phyloP scores from a whole-genome alignment of 2,888 invertebrate species.

The Limnephilus marmoratus region DNA sequence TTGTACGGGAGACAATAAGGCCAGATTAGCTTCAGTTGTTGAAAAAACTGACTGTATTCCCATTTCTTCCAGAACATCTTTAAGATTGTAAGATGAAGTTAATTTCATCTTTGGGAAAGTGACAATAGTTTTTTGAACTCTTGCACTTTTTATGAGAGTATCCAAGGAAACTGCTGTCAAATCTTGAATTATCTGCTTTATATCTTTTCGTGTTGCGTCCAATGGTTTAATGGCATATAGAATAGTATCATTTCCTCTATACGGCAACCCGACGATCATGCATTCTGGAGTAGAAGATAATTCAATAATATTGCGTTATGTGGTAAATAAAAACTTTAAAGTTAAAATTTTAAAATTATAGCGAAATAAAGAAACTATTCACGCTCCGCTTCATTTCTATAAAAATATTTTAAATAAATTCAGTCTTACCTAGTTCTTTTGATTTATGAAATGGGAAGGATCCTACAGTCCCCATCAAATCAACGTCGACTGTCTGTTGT shows the following conservation, averaged over 20 bases:
- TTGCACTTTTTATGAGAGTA: slow-evolving; percentile 74
- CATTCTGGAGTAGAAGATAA: slow-evolving; percentile 71
- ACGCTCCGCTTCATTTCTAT: background rate
- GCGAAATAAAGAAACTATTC: too few species aligned
- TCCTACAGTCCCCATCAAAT: slow-evolving; percentile 83
- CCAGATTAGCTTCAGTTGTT: slow-evolving; percentile 80
- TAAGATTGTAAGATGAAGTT: slow-evolving; percentile 78
- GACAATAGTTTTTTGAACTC: slow-evolving; percentile 75
- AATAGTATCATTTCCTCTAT: slow-evolving; percentile 80
- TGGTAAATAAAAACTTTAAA: too few species aligned
- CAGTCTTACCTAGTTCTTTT: slow-evolving; percentile 59
- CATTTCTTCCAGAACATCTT: slow-evolving; percentile 76
- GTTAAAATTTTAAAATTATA: too few species aligned
- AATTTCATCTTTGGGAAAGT: slow-evolving; percentile 86
- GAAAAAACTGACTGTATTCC: slow-evolving; percentile 82
- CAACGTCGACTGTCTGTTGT: slow-evolving; percentile 72
- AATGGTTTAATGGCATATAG: slow-evolving; percentile 84
- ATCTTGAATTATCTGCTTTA: slow-evolving; percentile 74
- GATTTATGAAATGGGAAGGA: slow-evolving; percentile 75
- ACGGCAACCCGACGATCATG: slow-evolving; percentile 83
- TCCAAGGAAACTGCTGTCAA: slow-evolving; percentile 76
- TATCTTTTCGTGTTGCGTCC: slow-evolving; percentile 71
- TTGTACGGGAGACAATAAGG: slow-evolving; percentile 78
- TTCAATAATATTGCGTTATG: background rate
- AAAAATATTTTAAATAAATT: background rate